These are phyloP conservation scores for Eciton burchellii DNA, from an alignment of 1,140 invertebrate species.

Conservation along the genomic window DNA sequence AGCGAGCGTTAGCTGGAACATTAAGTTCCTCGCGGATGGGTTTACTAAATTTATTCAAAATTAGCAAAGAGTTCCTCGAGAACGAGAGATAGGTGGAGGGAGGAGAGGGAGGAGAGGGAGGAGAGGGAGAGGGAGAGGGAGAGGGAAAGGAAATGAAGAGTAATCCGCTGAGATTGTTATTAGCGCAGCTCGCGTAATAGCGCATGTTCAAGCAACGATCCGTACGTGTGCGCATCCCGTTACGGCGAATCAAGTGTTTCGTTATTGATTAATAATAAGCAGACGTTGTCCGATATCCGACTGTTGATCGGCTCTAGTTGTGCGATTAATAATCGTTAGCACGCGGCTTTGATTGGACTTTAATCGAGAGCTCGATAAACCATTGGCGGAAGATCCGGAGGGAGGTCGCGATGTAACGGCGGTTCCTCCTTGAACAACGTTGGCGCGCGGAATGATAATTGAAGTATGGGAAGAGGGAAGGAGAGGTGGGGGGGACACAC, in stretches of 20 bases:
- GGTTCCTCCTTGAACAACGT: no score
- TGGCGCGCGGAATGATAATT: no score
- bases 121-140: no score
- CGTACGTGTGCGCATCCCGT: neutral
- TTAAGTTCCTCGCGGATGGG: neutral
- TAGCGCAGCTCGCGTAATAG: neutral
- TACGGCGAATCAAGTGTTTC: neutral
- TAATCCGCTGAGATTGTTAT: neutral
- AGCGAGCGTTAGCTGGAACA: slow-evolving; percentile 2
- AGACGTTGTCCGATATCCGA: neutral
- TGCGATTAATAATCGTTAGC: slow-evolving; percentile 13
- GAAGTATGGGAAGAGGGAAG: no score
- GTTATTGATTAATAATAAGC: neutral
- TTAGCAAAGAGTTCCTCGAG: slow-evolving; percentile 25
- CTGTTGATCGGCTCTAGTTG: neutral
- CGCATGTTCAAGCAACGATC: no score
- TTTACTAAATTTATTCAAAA: slow-evolving; percentile 34
- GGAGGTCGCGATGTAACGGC: no score
- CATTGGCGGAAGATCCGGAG: neutral
- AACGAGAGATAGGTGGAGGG: no score
- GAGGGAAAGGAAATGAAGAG: neutral
- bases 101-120: no score
- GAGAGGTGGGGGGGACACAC: no score
- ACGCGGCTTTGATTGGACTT: neutral
- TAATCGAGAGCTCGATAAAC: slow-evolving; percentile 2